phyloP scores from a whole-genome alignment of 2,888 invertebrate species.

The Argyresthia albistria region DNA sequence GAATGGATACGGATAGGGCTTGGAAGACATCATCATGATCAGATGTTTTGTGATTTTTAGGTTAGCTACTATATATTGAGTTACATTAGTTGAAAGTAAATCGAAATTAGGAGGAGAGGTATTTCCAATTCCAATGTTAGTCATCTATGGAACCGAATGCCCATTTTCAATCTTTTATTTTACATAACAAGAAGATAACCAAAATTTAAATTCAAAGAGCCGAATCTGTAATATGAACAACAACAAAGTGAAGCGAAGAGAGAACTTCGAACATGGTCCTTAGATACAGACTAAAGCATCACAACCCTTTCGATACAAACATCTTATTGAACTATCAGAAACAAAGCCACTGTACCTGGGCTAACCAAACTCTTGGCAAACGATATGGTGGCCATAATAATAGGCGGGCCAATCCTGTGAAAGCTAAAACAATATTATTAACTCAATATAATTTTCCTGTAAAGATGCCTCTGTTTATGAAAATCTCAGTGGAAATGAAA shows the following conservation, averaged over 20 bases:
- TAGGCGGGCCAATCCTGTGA: conserved; percentile 18
- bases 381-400: conserved; percentile 53
- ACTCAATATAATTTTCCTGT: too few relatives aligned
- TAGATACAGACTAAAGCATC: too few relatives aligned
- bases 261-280: too few relatives aligned
- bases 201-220: neutral
- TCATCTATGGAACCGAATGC: neutral
- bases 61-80: too few relatives aligned
- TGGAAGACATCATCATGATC: too few relatives aligned
- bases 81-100: too few relatives aligned
- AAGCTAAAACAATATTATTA: too few relatives aligned
- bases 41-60: too few relatives aligned
- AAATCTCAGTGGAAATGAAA: neutral
- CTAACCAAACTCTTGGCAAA: conserved; percentile 66
- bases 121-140: too few relatives aligned
- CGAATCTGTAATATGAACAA: neutral
- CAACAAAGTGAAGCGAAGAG: too few relatives aligned
- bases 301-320: neutral
- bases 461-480: neutral
- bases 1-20: too few relatives aligned
- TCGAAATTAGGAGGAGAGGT: too few relatives aligned
- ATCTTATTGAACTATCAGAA: neutral
- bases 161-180: conserved; percentile 28
- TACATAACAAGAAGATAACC: conserved; percentile 35
- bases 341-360: conserved; percentile 37